Conservation (phyloP, 2,113 vertebrate species). For the Tylochromis polylepis region DNA sequence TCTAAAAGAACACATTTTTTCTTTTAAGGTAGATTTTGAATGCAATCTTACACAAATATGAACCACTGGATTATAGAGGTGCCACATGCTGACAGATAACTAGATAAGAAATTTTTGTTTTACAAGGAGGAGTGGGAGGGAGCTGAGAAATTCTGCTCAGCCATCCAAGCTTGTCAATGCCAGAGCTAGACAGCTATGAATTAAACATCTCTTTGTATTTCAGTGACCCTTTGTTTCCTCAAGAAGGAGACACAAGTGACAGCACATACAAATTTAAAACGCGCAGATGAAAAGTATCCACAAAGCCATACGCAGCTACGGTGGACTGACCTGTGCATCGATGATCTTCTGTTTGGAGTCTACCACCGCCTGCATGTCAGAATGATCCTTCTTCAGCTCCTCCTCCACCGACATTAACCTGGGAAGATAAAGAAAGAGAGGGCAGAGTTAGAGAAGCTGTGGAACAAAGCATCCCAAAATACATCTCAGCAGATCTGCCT, state of each 20-base stretch:
- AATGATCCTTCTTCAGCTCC: constrained; percentile 96
- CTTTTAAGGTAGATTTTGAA: neutral
- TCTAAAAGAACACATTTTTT: neutral
- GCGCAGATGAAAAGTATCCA: neutral
- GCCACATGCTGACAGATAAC: neutral
- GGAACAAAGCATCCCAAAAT: no score
- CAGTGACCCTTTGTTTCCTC: constrained; percentile 17
- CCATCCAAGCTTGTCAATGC: constrained; percentile 11
- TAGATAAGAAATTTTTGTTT: constrained; percentile 4
- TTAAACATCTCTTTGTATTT: constrained; percentile 50
- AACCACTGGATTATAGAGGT: neutral
- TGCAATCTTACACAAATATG: neutral
- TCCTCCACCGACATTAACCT: constrained; percentile 98
- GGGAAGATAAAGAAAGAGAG: neutral
- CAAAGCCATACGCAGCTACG: neutral
- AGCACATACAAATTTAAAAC: neutral
- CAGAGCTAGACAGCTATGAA: constrained; percentile 30
- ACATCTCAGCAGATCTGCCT: neutral
- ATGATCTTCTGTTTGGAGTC: constrained; percentile 99
- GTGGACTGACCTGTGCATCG: constrained; percentile 85
- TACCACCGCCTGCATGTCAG: constrained; percentile 96
- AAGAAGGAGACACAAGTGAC: neutral
- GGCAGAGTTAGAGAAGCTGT: neutral
- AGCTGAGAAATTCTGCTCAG: neutral
- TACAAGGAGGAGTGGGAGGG: neutral